These are phyloP conservation scores for Ridgeia piscesae DNA, from an alignment of 1,140 invertebrate species.

Conservation along the genomic window DNA sequence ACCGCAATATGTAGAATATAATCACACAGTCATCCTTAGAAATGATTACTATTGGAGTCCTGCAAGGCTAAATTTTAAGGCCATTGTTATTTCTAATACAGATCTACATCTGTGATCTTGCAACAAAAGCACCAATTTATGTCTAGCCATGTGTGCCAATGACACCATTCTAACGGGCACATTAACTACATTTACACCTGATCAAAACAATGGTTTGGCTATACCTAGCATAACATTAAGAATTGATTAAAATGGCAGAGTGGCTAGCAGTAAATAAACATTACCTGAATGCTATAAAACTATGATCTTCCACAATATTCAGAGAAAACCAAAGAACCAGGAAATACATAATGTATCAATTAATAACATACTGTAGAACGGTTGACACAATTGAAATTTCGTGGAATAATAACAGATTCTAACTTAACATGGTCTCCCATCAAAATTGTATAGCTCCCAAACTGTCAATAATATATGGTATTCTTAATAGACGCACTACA, in stretches of 20 bases:
- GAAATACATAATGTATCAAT: neutral
- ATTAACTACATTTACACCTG: neutral
- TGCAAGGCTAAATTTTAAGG: neutral
- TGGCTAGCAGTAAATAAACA: neutral
- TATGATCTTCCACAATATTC: neutral
- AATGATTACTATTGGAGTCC: neutral
- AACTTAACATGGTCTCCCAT: neutral
- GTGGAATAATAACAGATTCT: neutral
- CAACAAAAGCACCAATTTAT: neutral
- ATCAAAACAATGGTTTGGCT: neutral
- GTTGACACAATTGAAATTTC: neutral
- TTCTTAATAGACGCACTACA: neutral
- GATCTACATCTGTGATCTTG: neutral
- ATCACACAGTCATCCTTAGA: neutral
- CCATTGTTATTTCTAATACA: neutral
- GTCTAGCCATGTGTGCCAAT: neutral
- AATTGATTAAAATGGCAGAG: neutral
- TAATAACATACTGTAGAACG: neutral
- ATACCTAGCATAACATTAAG: neutral
- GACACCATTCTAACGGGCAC: neutral
- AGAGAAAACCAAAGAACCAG: neutral
- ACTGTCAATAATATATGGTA: neutral
- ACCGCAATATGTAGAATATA: neutral
- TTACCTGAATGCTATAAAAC: neutral
- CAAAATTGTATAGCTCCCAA: neutral